Percentiles rank a stretch among this genome's conserved stretches.
These are phyloP conservation scores for Nibea coibor DNA, from an alignment of 2,113 vertebrate species.

Conservation along the genomic window DNA sequence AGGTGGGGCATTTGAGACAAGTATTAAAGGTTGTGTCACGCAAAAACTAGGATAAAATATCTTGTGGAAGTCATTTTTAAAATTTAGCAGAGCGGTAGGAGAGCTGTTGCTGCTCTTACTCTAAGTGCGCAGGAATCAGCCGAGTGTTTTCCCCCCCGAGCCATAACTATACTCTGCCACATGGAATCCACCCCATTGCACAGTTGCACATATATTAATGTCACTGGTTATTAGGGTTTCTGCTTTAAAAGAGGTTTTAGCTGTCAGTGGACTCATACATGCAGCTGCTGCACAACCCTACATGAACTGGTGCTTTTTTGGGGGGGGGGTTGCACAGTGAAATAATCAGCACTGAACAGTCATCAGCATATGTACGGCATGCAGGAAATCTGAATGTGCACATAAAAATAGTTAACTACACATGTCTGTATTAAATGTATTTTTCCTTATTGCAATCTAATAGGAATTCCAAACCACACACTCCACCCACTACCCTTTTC, in stretches of 20 bases:
- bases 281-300: background rate
- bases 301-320: background rate
- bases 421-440: background rate
- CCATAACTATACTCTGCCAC: background rate
- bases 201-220: background rate
- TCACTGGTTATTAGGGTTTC: background rate
- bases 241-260: slow-evolving; percentile 8
- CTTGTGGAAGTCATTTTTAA: background rate
- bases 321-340: background rate
- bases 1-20: background rate
- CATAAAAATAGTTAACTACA: background rate
- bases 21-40: background rate
- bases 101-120: background rate
- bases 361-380: background rate
- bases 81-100: background rate
- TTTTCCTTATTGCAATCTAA: background rate
- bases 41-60: background rate
- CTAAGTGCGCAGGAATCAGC: background rate
- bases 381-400: background rate
- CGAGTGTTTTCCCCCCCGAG: background rate
- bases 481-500: slow-evolving; percentile 4
- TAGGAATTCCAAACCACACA: slow-evolving; percentile 17
- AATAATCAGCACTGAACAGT: slow-evolving; percentile 8
- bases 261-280: slow-evolving; percentile 5
- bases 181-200: background rate